Evolutionary conservation across 2,113 vertebrate species (phyloP).

Genomic region (Lichenostomus cassidix): DNA sequence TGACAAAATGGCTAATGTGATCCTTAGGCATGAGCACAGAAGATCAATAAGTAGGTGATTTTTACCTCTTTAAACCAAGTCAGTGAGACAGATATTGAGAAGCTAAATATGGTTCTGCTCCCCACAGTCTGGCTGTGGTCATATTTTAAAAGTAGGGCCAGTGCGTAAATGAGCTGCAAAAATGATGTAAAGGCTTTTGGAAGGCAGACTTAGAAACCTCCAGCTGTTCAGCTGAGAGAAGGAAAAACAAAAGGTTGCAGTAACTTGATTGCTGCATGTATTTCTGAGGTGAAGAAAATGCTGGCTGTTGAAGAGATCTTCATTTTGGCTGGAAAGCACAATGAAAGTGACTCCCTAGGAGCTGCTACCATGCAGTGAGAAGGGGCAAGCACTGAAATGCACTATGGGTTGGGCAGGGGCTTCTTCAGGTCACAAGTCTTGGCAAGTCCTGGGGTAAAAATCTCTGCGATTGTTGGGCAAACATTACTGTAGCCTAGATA

Average conservation of each 20-base stretch:
- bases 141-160: not conserved
- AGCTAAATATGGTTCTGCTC: not conserved
- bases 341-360: not conserved
- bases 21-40: not conserved
- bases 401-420: rapidly evolving
- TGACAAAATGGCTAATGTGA: slow-evolving; percentile 26
- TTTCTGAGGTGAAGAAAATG: not conserved
- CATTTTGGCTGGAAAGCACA: not conserved
- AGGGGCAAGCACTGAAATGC: not conserved
- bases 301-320: not conserved
- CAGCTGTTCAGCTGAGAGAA: slow-evolving; percentile 29
- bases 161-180: not conserved
- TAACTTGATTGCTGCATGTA: not conserved
- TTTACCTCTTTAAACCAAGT: slow-evolving; percentile 27
- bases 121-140: not conserved
- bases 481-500: not conserved
- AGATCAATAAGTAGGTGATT: slow-evolving; percentile 22
- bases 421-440: not conserved
- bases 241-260: not conserved
- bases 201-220: slow-evolving; percentile 13
- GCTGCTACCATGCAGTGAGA: rapidly evolving
- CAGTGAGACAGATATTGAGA: slow-evolving; percentile 17
- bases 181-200: slow-evolving; percentile 15
- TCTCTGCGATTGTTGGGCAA: not conserved
- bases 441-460: not conserved